phyloP scores from a whole-genome alignment of 2,888 invertebrate species.

The Fissipunctia ypsillon region DNA sequence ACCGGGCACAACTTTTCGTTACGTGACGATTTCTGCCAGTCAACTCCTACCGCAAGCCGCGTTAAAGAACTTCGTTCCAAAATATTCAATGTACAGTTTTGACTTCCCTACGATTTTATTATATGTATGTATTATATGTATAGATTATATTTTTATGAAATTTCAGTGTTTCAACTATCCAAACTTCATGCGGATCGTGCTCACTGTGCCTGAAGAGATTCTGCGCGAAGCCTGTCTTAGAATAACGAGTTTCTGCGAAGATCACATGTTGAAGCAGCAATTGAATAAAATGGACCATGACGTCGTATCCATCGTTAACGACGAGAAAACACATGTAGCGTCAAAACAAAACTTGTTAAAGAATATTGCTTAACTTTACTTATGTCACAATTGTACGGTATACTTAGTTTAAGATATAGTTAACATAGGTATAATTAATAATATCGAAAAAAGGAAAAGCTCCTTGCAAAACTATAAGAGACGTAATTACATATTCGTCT shows the following conservation, averaged over 20 bases:
- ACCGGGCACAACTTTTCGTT: too few relatives aligned
- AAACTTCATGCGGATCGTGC: constrained; percentile 97
- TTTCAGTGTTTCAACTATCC: constrained; percentile 97
- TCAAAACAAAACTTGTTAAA: constrained; percentile 35
- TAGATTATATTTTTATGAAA: neutral
- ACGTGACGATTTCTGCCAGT: too few relatives aligned
- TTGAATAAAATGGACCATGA: constrained; percentile 41
- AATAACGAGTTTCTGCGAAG: constrained; percentile 95
- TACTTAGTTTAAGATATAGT: neutral
- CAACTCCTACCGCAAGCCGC: too few relatives aligned
- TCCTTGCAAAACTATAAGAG: neutral
- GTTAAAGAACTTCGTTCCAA: too few relatives aligned
- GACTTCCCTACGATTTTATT: too few relatives aligned
- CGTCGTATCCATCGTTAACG: constrained; percentile 35
- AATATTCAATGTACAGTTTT: too few relatives aligned
- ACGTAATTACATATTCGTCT: neutral
- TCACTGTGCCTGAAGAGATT: constrained; percentile 97
- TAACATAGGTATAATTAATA: neutral
- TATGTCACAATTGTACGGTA: neutral
- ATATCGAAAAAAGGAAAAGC: neutral
- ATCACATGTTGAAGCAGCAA: constrained; percentile 81
- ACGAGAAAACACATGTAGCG: constrained; percentile 3
- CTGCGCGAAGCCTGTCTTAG: constrained; percentile 96
- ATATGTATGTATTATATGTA: too few relatives aligned
- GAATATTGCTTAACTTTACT: constrained; percentile 37